These are phyloP conservation scores for Vireo griseus DNA, from an alignment of 2,797 vertebrate species.

Conservation along the genomic window DNA sequence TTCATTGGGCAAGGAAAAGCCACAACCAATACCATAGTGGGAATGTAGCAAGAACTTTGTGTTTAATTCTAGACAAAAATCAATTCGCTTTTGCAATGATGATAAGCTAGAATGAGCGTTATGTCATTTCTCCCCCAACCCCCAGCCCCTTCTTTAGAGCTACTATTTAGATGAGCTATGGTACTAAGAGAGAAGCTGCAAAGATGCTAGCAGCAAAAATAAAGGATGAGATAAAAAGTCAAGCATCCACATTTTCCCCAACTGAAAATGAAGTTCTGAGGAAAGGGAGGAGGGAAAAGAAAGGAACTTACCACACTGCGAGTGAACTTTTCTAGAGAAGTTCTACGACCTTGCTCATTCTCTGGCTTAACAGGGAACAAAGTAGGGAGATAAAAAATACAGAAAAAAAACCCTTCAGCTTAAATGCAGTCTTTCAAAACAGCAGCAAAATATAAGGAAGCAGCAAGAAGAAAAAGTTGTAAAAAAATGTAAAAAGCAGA, in stretches of 20 bases:
- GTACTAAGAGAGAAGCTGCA: conserved; percentile 52
- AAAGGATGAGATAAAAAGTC: not conserved
- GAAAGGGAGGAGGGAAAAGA: conserved; percentile 56
- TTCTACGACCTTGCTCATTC: conserved; percentile 95
- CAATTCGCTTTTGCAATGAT: not conserved
- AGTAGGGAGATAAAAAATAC: conserved; percentile 73
- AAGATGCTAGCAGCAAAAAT: conserved; percentile 57
- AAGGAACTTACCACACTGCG: conserved; percentile 93
- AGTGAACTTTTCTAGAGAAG: conserved; percentile 98
- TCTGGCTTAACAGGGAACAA: conserved; percentile 84
- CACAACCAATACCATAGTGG: not conserved
- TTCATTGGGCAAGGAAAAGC: not conserved
- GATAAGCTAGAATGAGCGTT: not conserved
- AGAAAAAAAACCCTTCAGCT: conserved; percentile 76
- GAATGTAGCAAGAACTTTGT: not conserved
- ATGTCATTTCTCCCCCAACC: not conserved
- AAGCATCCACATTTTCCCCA: not conserved
- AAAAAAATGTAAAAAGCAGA: conserved; percentile 52
- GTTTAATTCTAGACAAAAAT: not conserved
- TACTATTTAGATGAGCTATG: not conserved
- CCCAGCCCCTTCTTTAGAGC: not conserved
- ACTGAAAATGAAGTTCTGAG: conserved; percentile 50
- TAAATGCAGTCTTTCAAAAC: conserved; percentile 65
- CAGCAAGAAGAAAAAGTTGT: conserved; percentile 34
- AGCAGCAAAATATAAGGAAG: conserved; percentile 70